Base-by-base conservation (phyloP, 2,113 vertebrate species). In the Paraplagusia blochii region DNA sequence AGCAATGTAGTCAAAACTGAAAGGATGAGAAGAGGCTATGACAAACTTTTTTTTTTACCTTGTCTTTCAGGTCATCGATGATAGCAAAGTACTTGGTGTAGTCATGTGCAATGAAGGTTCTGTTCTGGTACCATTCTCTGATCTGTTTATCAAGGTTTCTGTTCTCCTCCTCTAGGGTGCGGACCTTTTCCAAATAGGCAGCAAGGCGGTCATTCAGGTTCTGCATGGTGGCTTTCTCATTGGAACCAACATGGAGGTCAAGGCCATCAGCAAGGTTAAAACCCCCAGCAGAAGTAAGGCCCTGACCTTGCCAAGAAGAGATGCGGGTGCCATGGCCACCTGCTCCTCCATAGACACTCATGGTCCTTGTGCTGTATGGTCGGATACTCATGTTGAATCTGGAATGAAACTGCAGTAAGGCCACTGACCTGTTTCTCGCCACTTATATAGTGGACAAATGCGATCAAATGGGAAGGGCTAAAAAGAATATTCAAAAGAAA, bases 221-320 rank as follows among this genome's bases (percentile, higher is more conserved):
- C 80, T 90, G 83, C 87, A 91, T 87, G 72, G 82, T 89, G 70
- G 77, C 65, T 76, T 92, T 91, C 78, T 89, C 80, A 7, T 87
- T 88, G 66, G 61, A 66, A 0, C 79, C 58, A 0, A 77, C 76
- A 8, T 82, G 67, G 44, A 87, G 69, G 73, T 86, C 84, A 8
- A 83, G 62, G 42, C 72, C 82, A 7, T 86, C 75, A 0, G 63
- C 5, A 8, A 71, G 69, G 62, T 80, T 73, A 50, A 85, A 77
- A 44, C 60, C 60, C 11, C 63, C 45, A 0, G 56, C 7, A 1
- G 58, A 4, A 4, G 8, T 3, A n/a, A 52, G 69, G 77, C 13
- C n/a, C 29, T 36, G 19, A 13, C 2, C 38, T 1, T 61, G 47
- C 45, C 55, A 1, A 1, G 79, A 60, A 17, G 87, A 87, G 67